Conservation (phyloP, 2,113 vertebrate species). For the Chitala chitala region DNA sequence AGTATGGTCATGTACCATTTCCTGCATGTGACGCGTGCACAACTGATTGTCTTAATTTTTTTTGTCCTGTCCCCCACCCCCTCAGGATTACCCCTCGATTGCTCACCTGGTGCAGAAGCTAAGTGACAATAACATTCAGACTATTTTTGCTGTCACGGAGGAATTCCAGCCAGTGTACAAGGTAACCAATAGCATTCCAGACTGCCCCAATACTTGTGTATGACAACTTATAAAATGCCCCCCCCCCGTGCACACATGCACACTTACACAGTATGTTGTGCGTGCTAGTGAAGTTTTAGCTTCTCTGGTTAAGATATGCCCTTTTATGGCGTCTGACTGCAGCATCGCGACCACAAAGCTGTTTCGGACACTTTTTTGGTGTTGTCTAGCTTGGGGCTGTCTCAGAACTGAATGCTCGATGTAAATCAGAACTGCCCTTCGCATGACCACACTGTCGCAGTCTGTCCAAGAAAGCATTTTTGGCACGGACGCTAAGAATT, state of each 20-base stretch:
- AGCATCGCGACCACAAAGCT: background rate
- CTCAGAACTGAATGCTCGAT: background rate
- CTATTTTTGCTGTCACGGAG: slow-evolving; percentile 94
- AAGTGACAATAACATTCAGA: slow-evolving; percentile 98
- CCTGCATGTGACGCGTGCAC: too few species aligned
- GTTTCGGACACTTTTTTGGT: background rate
- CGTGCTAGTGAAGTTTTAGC: background rate
- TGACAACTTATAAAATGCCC: too few species aligned
- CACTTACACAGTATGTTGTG: background rate
- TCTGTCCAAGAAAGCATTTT: background rate
- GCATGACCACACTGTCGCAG: background rate
- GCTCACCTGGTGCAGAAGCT: slow-evolving; percentile 96
- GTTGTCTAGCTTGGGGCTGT: background rate
- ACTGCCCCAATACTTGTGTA: too few species aligned
- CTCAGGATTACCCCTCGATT: slow-evolving; percentile 95
- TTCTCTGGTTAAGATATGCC: background rate
- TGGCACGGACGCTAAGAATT: too few species aligned
- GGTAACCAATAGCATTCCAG: slow-evolving; percentile 52
- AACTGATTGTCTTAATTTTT: too few species aligned
- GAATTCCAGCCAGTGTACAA: slow-evolving; percentile 96
- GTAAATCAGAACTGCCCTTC: background rate
- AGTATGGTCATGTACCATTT: too few species aligned
- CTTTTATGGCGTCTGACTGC: background rate
- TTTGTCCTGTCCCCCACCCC: too few species aligned
- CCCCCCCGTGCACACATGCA: too few species aligned